phyloP scores from a whole-genome alignment of 2,113 vertebrate species.

The Peromyscus leucopus region DNA sequence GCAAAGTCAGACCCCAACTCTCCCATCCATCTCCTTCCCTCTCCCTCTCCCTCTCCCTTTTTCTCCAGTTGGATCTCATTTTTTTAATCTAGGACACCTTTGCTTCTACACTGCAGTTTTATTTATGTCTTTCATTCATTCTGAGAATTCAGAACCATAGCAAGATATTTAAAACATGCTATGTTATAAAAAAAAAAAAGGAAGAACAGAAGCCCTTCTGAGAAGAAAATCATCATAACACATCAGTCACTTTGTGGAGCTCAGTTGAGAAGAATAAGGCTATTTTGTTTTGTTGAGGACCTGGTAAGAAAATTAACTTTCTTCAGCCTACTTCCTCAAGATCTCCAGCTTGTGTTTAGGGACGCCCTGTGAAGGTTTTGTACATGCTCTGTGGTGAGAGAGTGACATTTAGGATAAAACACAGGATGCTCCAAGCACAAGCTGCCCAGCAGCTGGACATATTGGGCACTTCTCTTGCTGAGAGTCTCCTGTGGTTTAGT shows the following conservation, averaged over 20 bases:
- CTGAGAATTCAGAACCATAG: background rate
- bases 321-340: background rate
- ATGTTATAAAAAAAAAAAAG: background rate
- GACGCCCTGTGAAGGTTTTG: background rate
- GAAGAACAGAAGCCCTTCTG: background rate
- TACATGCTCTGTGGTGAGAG: background rate
- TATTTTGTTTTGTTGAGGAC: background rate
- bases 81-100: background rate
- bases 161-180: background rate
- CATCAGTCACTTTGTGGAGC: background rate
- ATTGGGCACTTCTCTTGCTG: background rate
- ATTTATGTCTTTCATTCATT: background rate
- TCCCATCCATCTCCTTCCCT: background rate
- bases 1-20: background rate
- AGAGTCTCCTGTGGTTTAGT: constrained; percentile 15
- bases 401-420: background rate
- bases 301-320: background rate
- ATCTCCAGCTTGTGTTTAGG: background rate
- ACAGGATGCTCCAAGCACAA: background rate
- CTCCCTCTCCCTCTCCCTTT: background rate
- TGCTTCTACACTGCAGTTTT: background rate
- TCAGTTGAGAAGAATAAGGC: background rate
- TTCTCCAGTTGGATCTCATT: background rate
- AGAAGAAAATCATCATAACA: background rate
- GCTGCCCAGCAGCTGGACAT: background rate